These are phyloP conservation scores for Pterostichus madidus DNA, from an alignment of 2,888 invertebrate species.

Conservation along the genomic window DNA sequence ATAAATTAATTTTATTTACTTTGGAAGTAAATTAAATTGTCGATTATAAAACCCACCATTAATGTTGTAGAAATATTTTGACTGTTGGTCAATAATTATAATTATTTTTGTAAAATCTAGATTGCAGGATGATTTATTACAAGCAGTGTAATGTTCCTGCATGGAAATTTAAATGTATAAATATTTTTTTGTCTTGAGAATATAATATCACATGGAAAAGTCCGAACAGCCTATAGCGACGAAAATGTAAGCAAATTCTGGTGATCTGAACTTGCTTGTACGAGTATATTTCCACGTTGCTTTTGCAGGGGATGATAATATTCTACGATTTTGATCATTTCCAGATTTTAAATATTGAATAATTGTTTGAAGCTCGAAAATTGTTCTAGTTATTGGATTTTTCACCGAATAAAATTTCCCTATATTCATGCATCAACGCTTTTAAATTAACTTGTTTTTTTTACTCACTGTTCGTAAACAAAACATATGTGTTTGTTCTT, in stretches of 20 bases:
- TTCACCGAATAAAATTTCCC: not conserved
- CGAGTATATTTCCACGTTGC: slow-evolving; percentile 18
- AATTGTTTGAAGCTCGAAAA: not conserved
- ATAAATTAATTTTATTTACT: too few species aligned
- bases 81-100: not conserved
- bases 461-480: not conserved
- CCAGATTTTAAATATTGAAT: not conserved
- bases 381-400: not conserved
- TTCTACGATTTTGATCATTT: not conserved
- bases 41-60: too few species aligned
- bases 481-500: not conserved
- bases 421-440: too few species aligned
- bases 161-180: not conserved
- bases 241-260: not conserved
- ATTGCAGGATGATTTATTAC: not conserved
- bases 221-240: not conserved
- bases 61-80: too few species aligned
- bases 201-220: not conserved
- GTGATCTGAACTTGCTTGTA: slow-evolving; percentile 16
- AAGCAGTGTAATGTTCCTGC: not conserved
- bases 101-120: not conserved
- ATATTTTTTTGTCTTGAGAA: not conserved
- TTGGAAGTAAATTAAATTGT: too few species aligned
- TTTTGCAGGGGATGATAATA: not conserved
- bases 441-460: too few species aligned